phyloP scores from a whole-genome alignment of 2,888 invertebrate species.

The Drosophila parthenogenetica region DNA sequence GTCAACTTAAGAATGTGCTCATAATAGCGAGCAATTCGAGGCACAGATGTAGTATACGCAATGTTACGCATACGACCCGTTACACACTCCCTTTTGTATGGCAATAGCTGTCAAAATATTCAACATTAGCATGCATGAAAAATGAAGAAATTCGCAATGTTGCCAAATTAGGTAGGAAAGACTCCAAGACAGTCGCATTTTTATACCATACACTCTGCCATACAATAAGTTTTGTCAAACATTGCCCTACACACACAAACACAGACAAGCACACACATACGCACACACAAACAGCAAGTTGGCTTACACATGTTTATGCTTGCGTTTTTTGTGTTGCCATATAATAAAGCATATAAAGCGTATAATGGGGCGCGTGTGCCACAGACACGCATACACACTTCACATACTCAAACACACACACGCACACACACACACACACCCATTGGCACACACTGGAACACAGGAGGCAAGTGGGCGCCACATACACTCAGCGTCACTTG shows the following conservation, averaged over 20 bases:
- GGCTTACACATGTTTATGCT: slow-evolving; percentile 61
- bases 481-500: slow-evolving; percentile 68
- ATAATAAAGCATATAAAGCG: slow-evolving; percentile 66
- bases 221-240: slow-evolving; percentile 61
- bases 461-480: slow-evolving; percentile 12
- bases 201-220: slow-evolving; percentile 21
- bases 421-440: slow-evolving; percentile 2
- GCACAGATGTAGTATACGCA: not conserved
- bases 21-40: slow-evolving; percentile 19
- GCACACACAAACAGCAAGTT: slow-evolving; percentile 15
- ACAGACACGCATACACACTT: slow-evolving; percentile 66
- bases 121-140: slow-evolving; percentile 77
- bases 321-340: slow-evolving; percentile 50
- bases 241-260: slow-evolving; percentile 26
- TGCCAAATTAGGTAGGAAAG: slow-evolving; percentile 69
- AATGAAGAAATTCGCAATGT: slow-evolving; percentile 73
- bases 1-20: slow-evolving; percentile 29
- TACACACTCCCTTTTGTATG: not conserved
- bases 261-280: slow-evolving; percentile 2
- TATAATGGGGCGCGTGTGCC: slow-evolving; percentile 74
- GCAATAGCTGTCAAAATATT: slow-evolving; percentile 70
- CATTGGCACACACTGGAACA: not conserved
- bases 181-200: slow-evolving; percentile 25
- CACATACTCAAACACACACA: slow-evolving; percentile 26
- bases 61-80: slow-evolving; percentile 19